Base-by-base conservation (phyloP, 2,888 invertebrate species). In the Hydroisotoma schaefferi region DNA sequence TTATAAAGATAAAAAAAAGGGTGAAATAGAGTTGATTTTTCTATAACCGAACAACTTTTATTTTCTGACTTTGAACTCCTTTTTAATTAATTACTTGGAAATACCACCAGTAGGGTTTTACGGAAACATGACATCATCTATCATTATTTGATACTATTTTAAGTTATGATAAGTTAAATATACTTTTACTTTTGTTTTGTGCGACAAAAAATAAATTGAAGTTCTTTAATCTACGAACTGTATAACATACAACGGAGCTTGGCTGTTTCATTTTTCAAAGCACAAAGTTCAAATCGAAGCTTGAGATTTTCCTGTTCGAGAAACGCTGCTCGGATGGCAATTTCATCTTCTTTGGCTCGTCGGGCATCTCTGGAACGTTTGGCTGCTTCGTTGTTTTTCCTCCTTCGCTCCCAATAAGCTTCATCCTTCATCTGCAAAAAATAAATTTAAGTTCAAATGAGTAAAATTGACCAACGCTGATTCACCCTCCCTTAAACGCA, bases 361-460 rank as follows among this genome's bases (percentile, higher is more conserved):
- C 97, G 81, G 0, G 92, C 85, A 74, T 97, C 95, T 2, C 97
- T 81, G 0, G 94, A 94, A 71, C 93, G 83, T 77, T 97, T 97
- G 0, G 97, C 97, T 0, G 97, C 95, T 66, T 87, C 90, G 76
- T 97, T 97, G 77, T 97, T 97, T 75, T 92, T 90, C 68, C 88
- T 83, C 10, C 95, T 80, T 57, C 93, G 84, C 73, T 90, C 93
- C 80, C 87, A 87, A 75, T 97, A 97, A 0, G 87, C 85, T 2
- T 88, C 87, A 75, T 94, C 92, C 73, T 88, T 82, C 57, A 76
- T 73, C 61, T 67, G 25, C 44, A 61, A 48, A n/a, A 52, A n/a
- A n/a, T n/a, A n/a, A n/a, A n/a, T n/a, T n/a, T n/a, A n/a, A n/a
- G n/a, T n/a, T n/a, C n/a, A n/a, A n/a, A n/a, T n/a, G n/a, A n/a